These are phyloP conservation scores for Odocoileus hemionus DNA, from an alignment of 2,113 vertebrate species.

Conservation along the genomic window DNA sequence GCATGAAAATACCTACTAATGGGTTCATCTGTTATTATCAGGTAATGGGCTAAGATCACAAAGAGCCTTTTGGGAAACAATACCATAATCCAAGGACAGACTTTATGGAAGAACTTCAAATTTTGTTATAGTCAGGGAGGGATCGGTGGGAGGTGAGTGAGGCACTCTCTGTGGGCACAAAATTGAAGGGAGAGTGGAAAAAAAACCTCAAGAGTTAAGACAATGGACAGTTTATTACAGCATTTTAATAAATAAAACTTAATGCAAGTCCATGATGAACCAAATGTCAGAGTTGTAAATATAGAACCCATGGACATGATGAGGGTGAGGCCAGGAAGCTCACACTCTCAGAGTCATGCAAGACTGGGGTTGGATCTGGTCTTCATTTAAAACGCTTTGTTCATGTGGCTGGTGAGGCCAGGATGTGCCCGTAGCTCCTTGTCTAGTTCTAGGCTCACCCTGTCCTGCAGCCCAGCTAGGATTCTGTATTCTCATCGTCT, in stretches of 20 bases:
- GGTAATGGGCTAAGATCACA: neutral
- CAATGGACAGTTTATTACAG: neutral
- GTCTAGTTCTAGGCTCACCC: neutral
- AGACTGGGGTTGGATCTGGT: accelerated
- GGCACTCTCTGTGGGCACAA: neutral
- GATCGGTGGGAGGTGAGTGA: neutral
- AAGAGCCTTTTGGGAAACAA: neutral
- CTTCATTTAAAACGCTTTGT: neutral
- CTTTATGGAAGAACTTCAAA: neutral
- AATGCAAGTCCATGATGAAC: neutral
- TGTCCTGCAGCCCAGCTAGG: neutral
- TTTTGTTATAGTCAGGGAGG: neutral
- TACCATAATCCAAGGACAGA: accelerated
- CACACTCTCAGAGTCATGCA: neutral
- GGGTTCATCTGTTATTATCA: neutral
- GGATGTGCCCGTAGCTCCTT: accelerated
- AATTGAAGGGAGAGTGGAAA: neutral
- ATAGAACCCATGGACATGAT: neutral
- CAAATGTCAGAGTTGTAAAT: neutral
- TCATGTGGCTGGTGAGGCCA: neutral
- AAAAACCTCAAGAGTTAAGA: neutral
- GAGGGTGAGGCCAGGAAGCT: neutral
- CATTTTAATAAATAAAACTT: neutral
- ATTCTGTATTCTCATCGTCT: neutral
- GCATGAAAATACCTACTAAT: neutral